Evolutionary conservation across 2,888 invertebrate species (phyloP), one percentile per base, ranked within the genome.

Genomic region (Cephus sareptanus): DNA sequence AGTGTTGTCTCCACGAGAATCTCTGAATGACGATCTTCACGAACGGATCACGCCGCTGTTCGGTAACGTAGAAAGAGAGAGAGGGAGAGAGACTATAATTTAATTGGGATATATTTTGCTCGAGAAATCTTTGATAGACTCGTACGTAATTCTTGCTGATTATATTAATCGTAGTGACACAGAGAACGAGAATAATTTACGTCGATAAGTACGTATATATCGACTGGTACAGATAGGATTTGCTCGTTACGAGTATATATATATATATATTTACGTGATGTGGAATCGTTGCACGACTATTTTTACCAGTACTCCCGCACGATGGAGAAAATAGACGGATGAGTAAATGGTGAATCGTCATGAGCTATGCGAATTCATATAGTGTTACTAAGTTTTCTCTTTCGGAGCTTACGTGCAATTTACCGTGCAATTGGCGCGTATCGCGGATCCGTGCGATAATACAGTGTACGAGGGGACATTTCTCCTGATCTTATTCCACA

Each of bases 401-500:
- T 56, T 56, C 1, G 56, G 56, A 23, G 9, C 56, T 15, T 56
- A 9, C 9, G 23, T 56, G 23, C 56, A 23, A 56, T 56, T 56
- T 9, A 23, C 1, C 15, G 37, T 37, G 37, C 13, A 15, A 37
- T 15, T 56, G 23, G 56, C 23, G 23, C 23, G 56, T 56, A 56
- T 56, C 56, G 9, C 6, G 40, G 23, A 15, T 15, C 15, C 15
- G 6, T 15, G 23, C 23, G 56, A 56, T 56, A 56, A 56, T 56
- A 9, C 56, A 56, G 56, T 56, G 15, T 37, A 37, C 74, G 33
- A 34, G 4, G 70, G 70, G 77, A 75, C 75, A 74, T 75, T 74
- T 77, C 77, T 75, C 75, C 77, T 11, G 23, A n/a, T 71, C 37
- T 73, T 75, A 56, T 56, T 56, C 56, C 56, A 15, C 56, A 23